Conservation (phyloP, 2,888 invertebrate genomes). For the Andrena hattorfiana region DNA sequence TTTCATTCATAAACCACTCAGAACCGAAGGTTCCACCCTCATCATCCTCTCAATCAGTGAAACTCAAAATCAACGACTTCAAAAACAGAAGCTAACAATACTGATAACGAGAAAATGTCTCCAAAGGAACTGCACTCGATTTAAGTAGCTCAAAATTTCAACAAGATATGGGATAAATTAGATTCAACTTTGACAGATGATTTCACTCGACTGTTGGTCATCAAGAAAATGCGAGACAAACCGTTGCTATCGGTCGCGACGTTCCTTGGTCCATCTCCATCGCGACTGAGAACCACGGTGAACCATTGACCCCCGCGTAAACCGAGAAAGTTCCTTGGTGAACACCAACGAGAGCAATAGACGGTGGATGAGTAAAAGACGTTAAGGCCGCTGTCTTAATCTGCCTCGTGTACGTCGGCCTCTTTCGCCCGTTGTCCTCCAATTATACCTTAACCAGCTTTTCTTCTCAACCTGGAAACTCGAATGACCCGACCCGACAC, state of each 20-base stretch:
- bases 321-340: conserved; percentile 71
- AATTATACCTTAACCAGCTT: conserved; percentile 60
- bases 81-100: too few species aligned
- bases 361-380: conserved; percentile 54
- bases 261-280: neutral
- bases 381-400: conserved; percentile 63
- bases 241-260: neutral
- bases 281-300: conserved; percentile 68
- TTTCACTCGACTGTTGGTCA: too few species aligned
- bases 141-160: too few species aligned
- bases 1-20: too few species aligned
- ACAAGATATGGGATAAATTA: too few species aligned
- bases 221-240: neutral
- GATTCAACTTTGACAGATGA: too few species aligned
- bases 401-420: conserved; percentile 30
- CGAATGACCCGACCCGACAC: conserved; percentile 32
- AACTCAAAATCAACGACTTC: too few species aligned
- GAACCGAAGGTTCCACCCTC: too few species aligned
- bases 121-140: too few species aligned
- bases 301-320: conserved; percentile 73
- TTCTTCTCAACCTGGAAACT: conserved; percentile 52
- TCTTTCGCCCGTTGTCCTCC: conserved; percentile 40
- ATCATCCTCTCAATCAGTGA: too few species aligned
- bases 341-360: conserved; percentile 56
- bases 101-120: too few species aligned